Conservation (phyloP, 2,888 invertebrate species). For the Neoscelio sp. region DNA sequence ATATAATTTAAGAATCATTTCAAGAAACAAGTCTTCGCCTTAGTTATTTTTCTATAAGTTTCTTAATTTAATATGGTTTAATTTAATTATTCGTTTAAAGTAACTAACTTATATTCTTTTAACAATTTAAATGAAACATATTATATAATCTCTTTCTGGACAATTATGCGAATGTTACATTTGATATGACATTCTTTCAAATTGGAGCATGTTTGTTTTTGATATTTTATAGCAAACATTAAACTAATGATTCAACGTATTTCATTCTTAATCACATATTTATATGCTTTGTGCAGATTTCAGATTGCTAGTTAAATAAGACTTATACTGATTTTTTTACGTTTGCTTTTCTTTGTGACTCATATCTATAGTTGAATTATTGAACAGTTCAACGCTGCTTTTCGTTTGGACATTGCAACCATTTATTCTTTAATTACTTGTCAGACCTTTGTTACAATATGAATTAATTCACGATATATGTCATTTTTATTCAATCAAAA, state of each 20-base stretch:
- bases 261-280: not conserved
- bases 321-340: not conserved
- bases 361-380: not conserved
- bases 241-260: not conserved
- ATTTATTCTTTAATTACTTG: constrained; percentile 5
- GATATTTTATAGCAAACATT: not conserved
- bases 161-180: not conserved
- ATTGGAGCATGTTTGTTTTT: not conserved
- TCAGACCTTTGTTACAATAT: constrained; percentile 19
- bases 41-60: too few species aligned
- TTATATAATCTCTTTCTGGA: not conserved
- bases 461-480: not conserved
- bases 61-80: too few species aligned
- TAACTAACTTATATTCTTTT: too few species aligned
- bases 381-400: constrained; percentile 13
- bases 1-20: too few species aligned
- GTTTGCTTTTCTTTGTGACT: constrained; percentile 13
- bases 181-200: not conserved
- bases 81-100: too few species aligned
- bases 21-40: too few species aligned
- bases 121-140: too few species aligned
- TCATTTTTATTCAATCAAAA: constrained; percentile 8
- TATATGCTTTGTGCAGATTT: not conserved
- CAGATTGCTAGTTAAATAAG: not conserved
- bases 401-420: constrained; percentile 1